phyloP scores from a whole-genome alignment of 30 jellyfish, hydroid and myxozoan genomes.

The Rhopilema esculentum region DNA sequence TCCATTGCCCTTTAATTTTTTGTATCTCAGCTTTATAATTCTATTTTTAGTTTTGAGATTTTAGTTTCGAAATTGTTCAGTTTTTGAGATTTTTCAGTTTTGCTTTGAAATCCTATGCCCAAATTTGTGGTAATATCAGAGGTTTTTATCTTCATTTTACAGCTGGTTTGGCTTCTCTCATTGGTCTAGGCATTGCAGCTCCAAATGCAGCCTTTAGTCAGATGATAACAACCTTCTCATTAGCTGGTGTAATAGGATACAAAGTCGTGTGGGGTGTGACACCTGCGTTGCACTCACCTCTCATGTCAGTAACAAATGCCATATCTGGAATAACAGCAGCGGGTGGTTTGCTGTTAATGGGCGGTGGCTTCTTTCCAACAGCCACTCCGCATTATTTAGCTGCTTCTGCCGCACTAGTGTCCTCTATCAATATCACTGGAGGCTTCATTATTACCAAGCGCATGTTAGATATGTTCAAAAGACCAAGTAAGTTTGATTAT shows the following conservation, averaged over 20 bases:
- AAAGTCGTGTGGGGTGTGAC: conserved; percentile 98
- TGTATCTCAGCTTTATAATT: too few species aligned
- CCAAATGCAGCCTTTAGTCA: conserved; percentile 94
- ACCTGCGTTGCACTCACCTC: conserved; percentile 96
- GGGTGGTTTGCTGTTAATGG: conserved; percentile 95
- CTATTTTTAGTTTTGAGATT: too few species aligned
- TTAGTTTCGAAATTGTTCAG: too few species aligned
- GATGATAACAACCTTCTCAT: conserved; percentile 92
- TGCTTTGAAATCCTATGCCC: too few species aligned
- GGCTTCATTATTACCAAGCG: conserved; percentile 95
- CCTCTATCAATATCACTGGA: conserved; percentile 92
- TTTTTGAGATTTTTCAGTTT: too few species aligned
- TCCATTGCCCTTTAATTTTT: too few species aligned
- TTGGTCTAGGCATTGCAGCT: conserved; percentile 89
- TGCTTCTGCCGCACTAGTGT: conserved; percentile 90
- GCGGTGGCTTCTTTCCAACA: conserved; percentile 92
- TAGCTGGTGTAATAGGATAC: conserved; percentile 98
- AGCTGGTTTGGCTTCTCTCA: conserved; percentile 87
- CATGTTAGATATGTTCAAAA: conserved; percentile 95
- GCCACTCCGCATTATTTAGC: conserved; percentile 87
- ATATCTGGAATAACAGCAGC: conserved; percentile 98
- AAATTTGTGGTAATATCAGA: too few species aligned
- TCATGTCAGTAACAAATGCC: conserved; percentile 96
- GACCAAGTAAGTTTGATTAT: conserved; percentile 72
- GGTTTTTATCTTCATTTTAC: neutral